Evolutionary conservation across 2,888 invertebrate species (phyloP).

Genomic region (Aleiodes leptofemur): DNA sequence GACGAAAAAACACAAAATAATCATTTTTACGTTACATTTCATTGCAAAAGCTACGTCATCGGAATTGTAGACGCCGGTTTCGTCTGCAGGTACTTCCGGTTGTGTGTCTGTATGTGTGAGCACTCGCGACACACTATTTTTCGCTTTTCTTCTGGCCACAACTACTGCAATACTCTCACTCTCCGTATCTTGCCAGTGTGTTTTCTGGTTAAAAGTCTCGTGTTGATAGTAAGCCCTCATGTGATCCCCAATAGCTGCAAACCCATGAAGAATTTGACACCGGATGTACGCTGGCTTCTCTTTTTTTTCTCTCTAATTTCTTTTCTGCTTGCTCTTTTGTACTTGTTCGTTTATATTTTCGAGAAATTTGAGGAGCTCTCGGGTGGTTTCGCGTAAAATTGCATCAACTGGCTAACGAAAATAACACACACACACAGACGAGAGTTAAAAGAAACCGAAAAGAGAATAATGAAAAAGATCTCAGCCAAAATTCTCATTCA

Average conservation of each 20-base stretch:
- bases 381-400: conserved; percentile 27
- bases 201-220: background rate
- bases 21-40: conserved; percentile 1
- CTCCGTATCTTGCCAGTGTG: no score
- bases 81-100: conserved; percentile 7
- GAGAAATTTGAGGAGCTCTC: conserved; percentile 18
- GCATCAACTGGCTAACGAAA: background rate
- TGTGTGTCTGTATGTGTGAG: background rate
- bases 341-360: conserved; percentile 29
- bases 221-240: conserved; percentile 40
- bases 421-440: conserved; percentile 1
- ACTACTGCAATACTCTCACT: no score
- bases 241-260: conserved; percentile 34
- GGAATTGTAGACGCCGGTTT: conserved; percentile 30
- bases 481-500: background rate
- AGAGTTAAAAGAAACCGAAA: background rate
- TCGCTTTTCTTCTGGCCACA: conserved; percentile 18
- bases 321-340: conserved; percentile 2
- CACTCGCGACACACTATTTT: conserved; percentile 35
- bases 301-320: conserved; percentile 19
- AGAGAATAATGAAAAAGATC: background rate
- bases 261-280: conserved; percentile 51
- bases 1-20: no score
- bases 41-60: conserved; percentile 18
- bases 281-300: conserved; percentile 44